These are phyloP conservation scores for Nothoprocta pentlandii DNA, from an alignment of 2,113 vertebrate genomes.

Conservation along the genomic window DNA sequence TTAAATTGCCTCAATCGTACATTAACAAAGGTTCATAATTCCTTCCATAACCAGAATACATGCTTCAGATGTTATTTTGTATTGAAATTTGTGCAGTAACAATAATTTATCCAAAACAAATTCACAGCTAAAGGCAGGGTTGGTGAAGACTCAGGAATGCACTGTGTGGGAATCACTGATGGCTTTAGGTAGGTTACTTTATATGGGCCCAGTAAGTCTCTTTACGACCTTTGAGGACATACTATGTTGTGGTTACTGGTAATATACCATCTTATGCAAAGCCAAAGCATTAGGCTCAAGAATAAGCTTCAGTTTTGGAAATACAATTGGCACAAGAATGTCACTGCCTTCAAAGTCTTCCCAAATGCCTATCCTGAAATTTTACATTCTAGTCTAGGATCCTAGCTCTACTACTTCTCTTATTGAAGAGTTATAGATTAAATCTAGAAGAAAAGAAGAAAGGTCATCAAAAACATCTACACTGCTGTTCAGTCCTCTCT, in stretches of 20 bases:
- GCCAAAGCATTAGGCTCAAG: background rate
- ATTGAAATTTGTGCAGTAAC: background rate
- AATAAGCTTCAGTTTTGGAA: background rate
- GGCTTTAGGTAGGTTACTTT: background rate
- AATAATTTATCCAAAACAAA: background rate
- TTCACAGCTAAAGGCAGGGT: background rate
- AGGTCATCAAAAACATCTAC: background rate
- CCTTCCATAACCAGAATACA: background rate
- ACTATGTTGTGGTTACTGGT: background rate
- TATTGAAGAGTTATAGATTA: background rate
- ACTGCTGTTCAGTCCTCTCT: background rate
- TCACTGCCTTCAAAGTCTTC: background rate
- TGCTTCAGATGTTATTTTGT: background rate
- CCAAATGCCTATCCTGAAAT: background rate
- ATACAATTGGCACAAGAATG: background rate
- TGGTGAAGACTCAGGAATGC: background rate
- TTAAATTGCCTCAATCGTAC: background rate
- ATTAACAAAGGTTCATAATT: background rate
- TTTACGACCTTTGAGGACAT: background rate
- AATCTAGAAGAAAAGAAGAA: background rate
- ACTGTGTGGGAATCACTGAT: background rate
- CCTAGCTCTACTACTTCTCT: background rate
- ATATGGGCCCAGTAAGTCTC: background rate
- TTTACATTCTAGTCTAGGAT: background rate
- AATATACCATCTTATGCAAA: background rate